Evolutionary conservation across 2,888 invertebrate genomes (phyloP).

Genomic region (Drosophila subsilvestris): DNA sequence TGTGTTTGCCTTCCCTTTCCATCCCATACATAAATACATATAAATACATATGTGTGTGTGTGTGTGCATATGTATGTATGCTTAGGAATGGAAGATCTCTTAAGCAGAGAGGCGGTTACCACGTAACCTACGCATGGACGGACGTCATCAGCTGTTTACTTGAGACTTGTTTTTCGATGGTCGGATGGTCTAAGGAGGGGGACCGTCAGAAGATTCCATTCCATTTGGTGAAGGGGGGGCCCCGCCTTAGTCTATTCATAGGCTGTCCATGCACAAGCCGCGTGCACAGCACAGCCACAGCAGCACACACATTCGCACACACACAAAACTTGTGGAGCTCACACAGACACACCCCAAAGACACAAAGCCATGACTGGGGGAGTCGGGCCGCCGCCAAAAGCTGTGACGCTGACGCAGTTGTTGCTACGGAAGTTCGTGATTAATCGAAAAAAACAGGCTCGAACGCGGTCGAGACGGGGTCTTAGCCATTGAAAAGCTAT

Average conservation of each 20-base stretch:
- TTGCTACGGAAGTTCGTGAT: slow-evolving; percentile 78
- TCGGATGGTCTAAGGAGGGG: slow-evolving; percentile 6
- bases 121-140: slow-evolving; percentile 75
- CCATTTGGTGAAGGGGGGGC: slow-evolving; percentile 52
- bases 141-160: slow-evolving; percentile 74
- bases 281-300: slow-evolving; percentile 56
- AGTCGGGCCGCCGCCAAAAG: not conserved
- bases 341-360: slow-evolving; percentile 69
- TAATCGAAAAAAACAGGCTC: slow-evolving; percentile 65
- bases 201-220: slow-evolving; percentile 42
- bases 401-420: slow-evolving; percentile 66
- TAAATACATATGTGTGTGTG: slow-evolving; percentile 10
- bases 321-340: slow-evolving; percentile 1
- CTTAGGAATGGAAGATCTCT: not conserved
- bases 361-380: slow-evolving; percentile 58
- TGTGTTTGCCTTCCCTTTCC: slow-evolving; percentile 12
- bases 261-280: slow-evolving; percentile 72
- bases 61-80: not conserved
- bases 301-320: slow-evolving; percentile 11
- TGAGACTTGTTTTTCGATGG: slow-evolving; percentile 27
- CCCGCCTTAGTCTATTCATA: slow-evolving; percentile 68
- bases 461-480: slow-evolving; percentile 17
- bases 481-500: not conserved
- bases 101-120: slow-evolving; percentile 31
- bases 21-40: slow-evolving; percentile 16